These are phyloP conservation scores for Drosophila lowei DNA, from an alignment of 1,140 invertebrate genomes.

Conservation along the genomic window DNA sequence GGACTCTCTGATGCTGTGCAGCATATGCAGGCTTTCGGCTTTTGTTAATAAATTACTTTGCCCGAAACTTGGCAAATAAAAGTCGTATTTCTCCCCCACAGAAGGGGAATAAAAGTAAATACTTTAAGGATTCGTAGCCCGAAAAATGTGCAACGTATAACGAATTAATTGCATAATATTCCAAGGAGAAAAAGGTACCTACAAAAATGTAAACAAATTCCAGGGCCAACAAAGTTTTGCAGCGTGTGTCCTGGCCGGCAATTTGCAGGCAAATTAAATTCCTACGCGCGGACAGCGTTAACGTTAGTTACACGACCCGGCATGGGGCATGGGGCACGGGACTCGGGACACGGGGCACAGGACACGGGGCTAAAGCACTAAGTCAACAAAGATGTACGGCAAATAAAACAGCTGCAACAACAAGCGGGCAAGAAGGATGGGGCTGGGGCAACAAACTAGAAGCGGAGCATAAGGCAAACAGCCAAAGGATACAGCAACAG, in stretches of 20 bases:
- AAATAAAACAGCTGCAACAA: constrained; percentile 55
- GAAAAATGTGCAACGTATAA: constrained; percentile 26
- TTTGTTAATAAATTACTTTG: constrained; percentile 47
- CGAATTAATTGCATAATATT: constrained; percentile 60
- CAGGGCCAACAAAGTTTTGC: constrained; percentile 49
- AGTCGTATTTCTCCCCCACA: too few species aligned
- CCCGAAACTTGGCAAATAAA: constrained; percentile 19
- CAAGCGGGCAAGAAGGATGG: constrained; percentile 15
- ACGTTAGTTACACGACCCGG: constrained; percentile 66
- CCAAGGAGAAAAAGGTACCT: constrained; percentile 2
- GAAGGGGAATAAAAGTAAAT: too few species aligned
- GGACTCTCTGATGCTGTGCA: constrained; percentile 1
- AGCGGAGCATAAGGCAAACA: constrained; percentile 24
- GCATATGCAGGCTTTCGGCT: constrained; percentile 52
- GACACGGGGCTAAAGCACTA: constrained; percentile 27
- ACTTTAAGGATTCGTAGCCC: too few species aligned
- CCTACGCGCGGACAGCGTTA: constrained; percentile 47
- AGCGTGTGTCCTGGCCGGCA: constrained; percentile 21
- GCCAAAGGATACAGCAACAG: constrained; percentile 40
- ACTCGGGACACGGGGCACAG: too few species aligned
- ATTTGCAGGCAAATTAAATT: constrained; percentile 71
- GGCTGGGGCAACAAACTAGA: constrained; percentile 31
- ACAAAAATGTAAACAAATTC: constrained; percentile 60
- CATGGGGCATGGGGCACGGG: too few species aligned
- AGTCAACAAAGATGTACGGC: constrained; percentile 74